Percentiles rank a stretch among this genome's conserved stretches.
These are phyloP conservation scores for Sebastes miniatus DNA, from an alignment of 2,797 vertebrate species.

Conservation along the genomic window DNA sequence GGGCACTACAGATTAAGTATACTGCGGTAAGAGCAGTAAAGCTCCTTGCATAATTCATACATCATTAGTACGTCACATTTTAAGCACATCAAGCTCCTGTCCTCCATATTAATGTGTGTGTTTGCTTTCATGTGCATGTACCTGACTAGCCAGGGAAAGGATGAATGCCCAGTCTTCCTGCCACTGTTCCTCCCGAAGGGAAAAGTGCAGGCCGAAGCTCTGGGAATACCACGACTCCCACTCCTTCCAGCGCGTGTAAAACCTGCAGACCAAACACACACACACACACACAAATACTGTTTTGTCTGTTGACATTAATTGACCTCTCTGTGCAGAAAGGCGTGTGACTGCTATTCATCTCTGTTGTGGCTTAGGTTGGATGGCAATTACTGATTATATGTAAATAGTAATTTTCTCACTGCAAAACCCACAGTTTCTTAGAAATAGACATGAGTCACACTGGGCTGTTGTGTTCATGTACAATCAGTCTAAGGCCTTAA, in stretches of 20 bases:
- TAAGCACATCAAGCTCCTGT: slow-evolving; percentile 28
- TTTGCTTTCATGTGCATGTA: slow-evolving; percentile 59
- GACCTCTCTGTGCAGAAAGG: slow-evolving; percentile 15
- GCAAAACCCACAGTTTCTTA: slow-evolving; percentile 12
- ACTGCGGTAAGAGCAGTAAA: slow-evolving; percentile 18
- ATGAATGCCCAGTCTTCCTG: slow-evolving; percentile 99
- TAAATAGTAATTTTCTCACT: slow-evolving; percentile 39
- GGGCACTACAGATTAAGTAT: slow-evolving; percentile 36
- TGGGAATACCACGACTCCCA: slow-evolving; percentile 99
- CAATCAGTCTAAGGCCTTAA: not conserved
- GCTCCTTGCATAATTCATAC: slow-evolving; percentile 60
- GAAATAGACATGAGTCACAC: slow-evolving; percentile 32
- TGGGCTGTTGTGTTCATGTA: not conserved
- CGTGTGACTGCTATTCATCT: not conserved
- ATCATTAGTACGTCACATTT: slow-evolving; percentile 36
- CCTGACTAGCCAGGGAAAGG: slow-evolving; percentile 97
- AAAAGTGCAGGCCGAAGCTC: slow-evolving; percentile 98
- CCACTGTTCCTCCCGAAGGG: slow-evolving; percentile 96
- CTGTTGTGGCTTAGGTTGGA: slow-evolving; percentile 6
- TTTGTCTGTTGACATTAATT: slow-evolving; percentile 19
- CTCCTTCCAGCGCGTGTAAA: slow-evolving; percentile 98
- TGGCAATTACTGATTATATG: slow-evolving; percentile 9
- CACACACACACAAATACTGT: slow-evolving; percentile 5
- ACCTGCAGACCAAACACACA: slow-evolving; percentile 79
- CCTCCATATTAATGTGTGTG: not conserved